These are phyloP conservation scores for Gortyna flavago DNA, from an alignment of 2,888 invertebrate genomes.

Conservation along the genomic window DNA sequence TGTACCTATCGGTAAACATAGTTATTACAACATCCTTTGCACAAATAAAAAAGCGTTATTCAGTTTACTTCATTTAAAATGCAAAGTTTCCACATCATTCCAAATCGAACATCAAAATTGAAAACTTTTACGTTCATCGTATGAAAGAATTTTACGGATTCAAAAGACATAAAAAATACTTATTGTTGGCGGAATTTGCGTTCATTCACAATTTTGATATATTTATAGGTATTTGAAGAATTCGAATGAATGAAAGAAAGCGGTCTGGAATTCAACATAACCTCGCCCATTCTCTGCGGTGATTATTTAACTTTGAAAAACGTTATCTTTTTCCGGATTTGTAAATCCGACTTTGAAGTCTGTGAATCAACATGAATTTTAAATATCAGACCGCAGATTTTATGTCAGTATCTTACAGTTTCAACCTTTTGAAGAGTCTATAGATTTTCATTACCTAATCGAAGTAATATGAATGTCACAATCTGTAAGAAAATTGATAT, in stretches of 20 bases:
- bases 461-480: background rate
- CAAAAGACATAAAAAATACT: constrained; percentile 42
- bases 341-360: constrained; percentile 2
- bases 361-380: constrained; percentile 11
- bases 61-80: background rate
- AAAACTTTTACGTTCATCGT: constrained; percentile 1
- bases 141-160: constrained; percentile 44
- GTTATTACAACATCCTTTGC: background rate
- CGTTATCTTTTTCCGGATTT: constrained; percentile 16
- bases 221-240: constrained; percentile 23
- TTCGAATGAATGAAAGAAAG: constrained; percentile 29
- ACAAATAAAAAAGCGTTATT: background rate
- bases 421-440: background rate
- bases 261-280: constrained; percentile 13
- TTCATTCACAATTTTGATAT: constrained; percentile 40
- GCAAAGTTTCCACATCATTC: background rate
- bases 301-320: constrained; percentile 26
- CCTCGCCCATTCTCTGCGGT: constrained; percentile 5
- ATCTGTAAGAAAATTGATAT: background rate
- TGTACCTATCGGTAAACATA: background rate
- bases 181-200: constrained; percentile 40
- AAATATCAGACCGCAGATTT: background rate
- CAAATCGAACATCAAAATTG: constrained; percentile 3
- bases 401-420: background rate
- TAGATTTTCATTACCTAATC: background rate